Evolutionary conservation across 1,140 invertebrate species (phyloP).

Genomic region (Papilio polyxenes): DNA sequence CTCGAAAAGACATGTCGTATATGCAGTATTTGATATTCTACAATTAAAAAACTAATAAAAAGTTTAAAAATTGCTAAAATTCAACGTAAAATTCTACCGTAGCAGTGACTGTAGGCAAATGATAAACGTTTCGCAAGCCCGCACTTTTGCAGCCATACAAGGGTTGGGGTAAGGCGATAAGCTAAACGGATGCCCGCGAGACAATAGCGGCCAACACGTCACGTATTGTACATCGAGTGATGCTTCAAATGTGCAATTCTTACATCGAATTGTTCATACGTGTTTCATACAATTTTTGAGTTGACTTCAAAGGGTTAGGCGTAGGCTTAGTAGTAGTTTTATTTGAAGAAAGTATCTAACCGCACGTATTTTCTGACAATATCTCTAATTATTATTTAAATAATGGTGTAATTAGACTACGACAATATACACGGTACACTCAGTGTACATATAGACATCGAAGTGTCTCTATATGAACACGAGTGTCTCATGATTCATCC

Average conservation of each 20-base stretch:
- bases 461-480: no score
- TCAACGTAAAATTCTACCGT: conserved; percentile 1
- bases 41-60: not conserved
- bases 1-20: not conserved
- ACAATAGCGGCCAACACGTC: conserved; percentile 32
- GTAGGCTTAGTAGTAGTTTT: not conserved
- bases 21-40: not conserved
- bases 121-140: conserved; percentile 27
- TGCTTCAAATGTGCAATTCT: conserved; percentile 20
- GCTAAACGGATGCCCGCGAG: conserved; percentile 36
- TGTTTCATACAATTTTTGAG: not conserved
- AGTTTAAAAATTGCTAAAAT: not conserved
- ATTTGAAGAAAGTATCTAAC: not conserved
- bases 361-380: not conserved
- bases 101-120: not conserved
- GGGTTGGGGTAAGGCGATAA: conserved; percentile 39
- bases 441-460: no score
- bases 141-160: conserved; percentile 39
- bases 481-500: no score
- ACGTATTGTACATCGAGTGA: conserved; percentile 38
- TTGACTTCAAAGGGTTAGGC: not conserved
- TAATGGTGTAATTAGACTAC: no score
- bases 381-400: no score
- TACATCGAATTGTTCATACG: conserved; percentile 4
- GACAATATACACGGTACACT: no score